A percentile compares a stretch with the other conserved stretches of the same genome.
Conservation (phyloP, 2,888 invertebrate genomes). For the Magallana nippona region DNA sequence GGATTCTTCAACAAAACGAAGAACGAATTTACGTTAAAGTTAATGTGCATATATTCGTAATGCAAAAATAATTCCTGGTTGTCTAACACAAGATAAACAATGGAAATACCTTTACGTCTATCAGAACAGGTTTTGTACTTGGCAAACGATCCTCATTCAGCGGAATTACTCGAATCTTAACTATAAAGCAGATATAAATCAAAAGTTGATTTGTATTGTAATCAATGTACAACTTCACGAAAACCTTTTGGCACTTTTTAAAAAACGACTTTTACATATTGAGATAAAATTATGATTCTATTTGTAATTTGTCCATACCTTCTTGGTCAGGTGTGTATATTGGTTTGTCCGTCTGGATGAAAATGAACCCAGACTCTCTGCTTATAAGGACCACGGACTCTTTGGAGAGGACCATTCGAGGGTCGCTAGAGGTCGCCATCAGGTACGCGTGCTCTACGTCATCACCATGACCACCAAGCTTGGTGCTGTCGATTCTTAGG, state of each 20-base stretch:
- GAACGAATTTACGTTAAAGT: background rate
- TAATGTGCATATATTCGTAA: too few relatives aligned
- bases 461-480: background rate
- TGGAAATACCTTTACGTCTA: constrained; percentile 60
- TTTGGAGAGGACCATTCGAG: constrained; percentile 45
- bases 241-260: background rate
- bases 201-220: background rate
- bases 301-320: constrained; percentile 52
- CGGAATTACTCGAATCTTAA: constrained; percentile 61
- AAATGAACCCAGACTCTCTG: constrained; percentile 61
- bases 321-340: constrained; percentile 71
- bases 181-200: constrained; percentile 49
- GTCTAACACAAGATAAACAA: too few relatives aligned
- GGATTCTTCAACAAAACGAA: constrained; percentile 42
- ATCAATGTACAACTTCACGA: background rate
- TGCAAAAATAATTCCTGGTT: too few relatives aligned
- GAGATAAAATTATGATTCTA: too few relatives aligned
- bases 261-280: background rate
- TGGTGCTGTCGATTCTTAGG: background rate
- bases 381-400: constrained; percentile 57
- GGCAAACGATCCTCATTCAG: constrained; percentile 61
- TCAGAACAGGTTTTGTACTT: constrained; percentile 54
- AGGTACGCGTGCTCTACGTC: constrained; percentile 53
- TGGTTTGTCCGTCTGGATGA: constrained; percentile 72
- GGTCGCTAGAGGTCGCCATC: constrained; percentile 50